phyloP scores from a whole-genome alignment of 2,888 invertebrate species.

The Polyommatus icarus region DNA sequence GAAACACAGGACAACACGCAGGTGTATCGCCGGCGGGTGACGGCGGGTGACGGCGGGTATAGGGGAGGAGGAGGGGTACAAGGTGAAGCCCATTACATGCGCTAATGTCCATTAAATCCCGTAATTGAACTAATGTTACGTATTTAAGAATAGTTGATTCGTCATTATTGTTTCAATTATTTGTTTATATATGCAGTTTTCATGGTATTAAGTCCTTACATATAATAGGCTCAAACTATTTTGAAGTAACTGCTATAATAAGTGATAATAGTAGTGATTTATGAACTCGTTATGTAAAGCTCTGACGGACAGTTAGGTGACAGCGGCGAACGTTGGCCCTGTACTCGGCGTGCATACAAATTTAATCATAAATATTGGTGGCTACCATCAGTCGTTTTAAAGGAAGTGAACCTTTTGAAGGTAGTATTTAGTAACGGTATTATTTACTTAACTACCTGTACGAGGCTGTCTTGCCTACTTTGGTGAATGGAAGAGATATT shows the following conservation, averaged over 20 bases:
- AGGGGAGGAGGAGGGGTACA: background rate
- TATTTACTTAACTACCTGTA: background rate
- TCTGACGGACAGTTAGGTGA: conserved; percentile 26
- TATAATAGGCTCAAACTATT: background rate
- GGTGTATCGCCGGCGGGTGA: background rate
- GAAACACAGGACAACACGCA: background rate
- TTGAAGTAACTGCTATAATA: background rate
- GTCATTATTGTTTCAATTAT: background rate
- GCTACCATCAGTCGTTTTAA: conserved; percentile 63
- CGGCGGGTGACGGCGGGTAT: background rate
- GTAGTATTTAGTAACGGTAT: conserved; percentile 28
- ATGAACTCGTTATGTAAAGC: conserved; percentile 21
- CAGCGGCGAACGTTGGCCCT: conserved; percentile 62
- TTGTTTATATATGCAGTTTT: background rate
- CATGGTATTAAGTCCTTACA: background rate
- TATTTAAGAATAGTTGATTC: conserved; percentile 10
- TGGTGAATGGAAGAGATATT: background rate
- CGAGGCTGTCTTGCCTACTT: background rate
- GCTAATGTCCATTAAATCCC: conserved; percentile 26
- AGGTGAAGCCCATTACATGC: conserved; percentile 4
- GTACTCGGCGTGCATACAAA: conserved; percentile 61
- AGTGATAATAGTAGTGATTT: conserved; percentile 7
- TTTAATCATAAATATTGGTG: conserved; percentile 70
- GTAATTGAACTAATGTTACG: conserved; percentile 15
- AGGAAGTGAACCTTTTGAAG: conserved; percentile 26